Evolutionary conservation across 2,113 vertebrate species (phyloP), one percentile per base, ranked within the genome.

Genomic region (Periophthalmodon schlosseri): DNA sequence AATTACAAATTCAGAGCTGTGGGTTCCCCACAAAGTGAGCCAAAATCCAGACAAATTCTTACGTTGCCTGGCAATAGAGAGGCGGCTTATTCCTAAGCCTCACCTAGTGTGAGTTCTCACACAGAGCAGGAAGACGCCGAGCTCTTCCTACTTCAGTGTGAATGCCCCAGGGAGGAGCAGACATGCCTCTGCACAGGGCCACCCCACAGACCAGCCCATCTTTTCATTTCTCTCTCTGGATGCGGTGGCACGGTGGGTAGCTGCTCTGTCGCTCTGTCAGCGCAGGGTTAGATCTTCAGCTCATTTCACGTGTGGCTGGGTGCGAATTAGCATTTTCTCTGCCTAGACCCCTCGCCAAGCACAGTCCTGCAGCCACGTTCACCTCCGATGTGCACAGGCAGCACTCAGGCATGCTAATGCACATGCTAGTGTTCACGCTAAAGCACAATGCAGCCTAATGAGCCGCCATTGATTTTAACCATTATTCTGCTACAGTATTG

Each of bases 271-370:
- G 36, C 79, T 36, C 87, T 87, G 87, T 74, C 74, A 73, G 89
- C 87, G 86, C 69, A 67, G 74, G 85, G 83, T 79, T 91, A 74
- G 88, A 92, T 89, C 91, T 85, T 49, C 39, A 93, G 91, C 92
- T 93, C 88, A 94, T 93, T 94, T 94, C 92, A 93, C 93, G 88
- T 93, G 89, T 92, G 92, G 91, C 90, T 93, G 92, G 86, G 83
- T 93, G 88, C 88, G 75, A 93, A 94, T 93, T 94, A 92, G 92
- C 89, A 86, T 87, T 91, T 84, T 85, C 89, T 85, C 85, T 80
- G 81, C 87, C 81, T 81, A 84, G 80, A 72, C 83, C 82, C 80
- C 69, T 83, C 76, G 13, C 84, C 79, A 76, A 39, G 44, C 76
- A 33, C 68, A 72, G 74, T 76, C 78, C 58, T 11, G 70, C 23